These are phyloP conservation scores for Stomatorhinus walkeri DNA, from an alignment of 2,797 vertebrate species.

Conservation along the genomic window DNA sequence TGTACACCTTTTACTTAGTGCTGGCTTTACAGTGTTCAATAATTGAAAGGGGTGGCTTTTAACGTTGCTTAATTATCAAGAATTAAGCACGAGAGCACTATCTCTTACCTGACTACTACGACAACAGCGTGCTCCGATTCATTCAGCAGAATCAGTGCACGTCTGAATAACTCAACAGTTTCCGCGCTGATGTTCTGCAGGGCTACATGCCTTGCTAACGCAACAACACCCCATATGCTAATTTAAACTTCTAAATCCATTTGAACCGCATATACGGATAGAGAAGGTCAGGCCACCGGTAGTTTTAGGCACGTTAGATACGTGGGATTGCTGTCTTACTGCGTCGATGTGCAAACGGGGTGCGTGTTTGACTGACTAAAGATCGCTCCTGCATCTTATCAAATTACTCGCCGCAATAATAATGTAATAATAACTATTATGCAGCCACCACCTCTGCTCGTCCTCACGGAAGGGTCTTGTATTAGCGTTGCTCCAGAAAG, in stretches of 20 bases:
- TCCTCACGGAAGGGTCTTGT: neutral
- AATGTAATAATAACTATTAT: neutral
- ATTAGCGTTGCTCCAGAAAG: constrained; percentile 22
- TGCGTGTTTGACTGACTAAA: neutral
- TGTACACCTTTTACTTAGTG: neutral
- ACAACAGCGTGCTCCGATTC: neutral
- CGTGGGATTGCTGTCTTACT: neutral
- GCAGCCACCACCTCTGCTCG: neutral
- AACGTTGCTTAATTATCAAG: neutral
- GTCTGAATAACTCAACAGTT: neutral
- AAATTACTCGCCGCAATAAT: neutral
- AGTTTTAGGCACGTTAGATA: neutral
- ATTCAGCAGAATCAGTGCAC: neutral
- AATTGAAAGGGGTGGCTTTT: neutral
- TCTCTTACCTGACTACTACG: neutral
- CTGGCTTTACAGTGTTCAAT: neutral
- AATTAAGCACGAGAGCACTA: neutral
- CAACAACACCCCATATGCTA: neutral
- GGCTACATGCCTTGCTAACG: neutral
- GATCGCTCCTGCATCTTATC: neutral
- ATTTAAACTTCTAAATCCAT: neutral
- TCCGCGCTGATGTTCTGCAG: neutral
- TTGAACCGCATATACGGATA: neutral
- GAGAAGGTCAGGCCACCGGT: neutral
- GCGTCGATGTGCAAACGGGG: neutral